Conservation (phyloP, 1,140 invertebrate species). For the Druon quercuslanigerum region DNA sequence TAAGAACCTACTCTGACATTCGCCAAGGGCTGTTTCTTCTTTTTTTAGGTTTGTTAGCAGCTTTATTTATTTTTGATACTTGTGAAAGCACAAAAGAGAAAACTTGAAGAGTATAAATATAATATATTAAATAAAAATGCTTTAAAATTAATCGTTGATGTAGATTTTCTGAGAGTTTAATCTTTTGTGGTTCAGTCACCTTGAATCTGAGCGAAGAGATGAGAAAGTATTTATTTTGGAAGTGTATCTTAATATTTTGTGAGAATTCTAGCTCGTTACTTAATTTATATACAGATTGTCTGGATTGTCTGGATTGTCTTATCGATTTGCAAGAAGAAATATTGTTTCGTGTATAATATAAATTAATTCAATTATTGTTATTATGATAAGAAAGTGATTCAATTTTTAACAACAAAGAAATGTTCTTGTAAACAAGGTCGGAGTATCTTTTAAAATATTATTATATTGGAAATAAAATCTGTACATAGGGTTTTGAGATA, state of each 20-base stretch:
- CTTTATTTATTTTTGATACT: slow-evolving; percentile 58
- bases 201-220: slow-evolving; percentile 37
- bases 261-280: no score
- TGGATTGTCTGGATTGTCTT: no score
- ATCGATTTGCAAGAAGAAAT: no score
- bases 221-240: slow-evolving; percentile 41
- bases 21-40: neutral
- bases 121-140: neutral
- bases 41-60: slow-evolving; percentile 35
- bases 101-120: neutral
- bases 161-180: slow-evolving; percentile 3
- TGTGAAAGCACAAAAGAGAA: slow-evolving; percentile 41
- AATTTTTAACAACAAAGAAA: slow-evolving; percentile 21
- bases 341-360: no score
- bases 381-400: neutral
- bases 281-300: no score
- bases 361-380: no score
- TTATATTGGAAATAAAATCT: slow-evolving; percentile 54
- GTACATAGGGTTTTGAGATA: slow-evolving; percentile 44
- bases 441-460: slow-evolving; percentile 23
- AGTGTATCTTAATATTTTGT: no score
- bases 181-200: slow-evolving; percentile 47
- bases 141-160: neutral
- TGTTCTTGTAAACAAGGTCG: slow-evolving; percentile 14
- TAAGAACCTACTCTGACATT: neutral